Base-by-base conservation (phyloP, 2,888 invertebrate genomes). In the Auanema freiburgensis region DNA sequence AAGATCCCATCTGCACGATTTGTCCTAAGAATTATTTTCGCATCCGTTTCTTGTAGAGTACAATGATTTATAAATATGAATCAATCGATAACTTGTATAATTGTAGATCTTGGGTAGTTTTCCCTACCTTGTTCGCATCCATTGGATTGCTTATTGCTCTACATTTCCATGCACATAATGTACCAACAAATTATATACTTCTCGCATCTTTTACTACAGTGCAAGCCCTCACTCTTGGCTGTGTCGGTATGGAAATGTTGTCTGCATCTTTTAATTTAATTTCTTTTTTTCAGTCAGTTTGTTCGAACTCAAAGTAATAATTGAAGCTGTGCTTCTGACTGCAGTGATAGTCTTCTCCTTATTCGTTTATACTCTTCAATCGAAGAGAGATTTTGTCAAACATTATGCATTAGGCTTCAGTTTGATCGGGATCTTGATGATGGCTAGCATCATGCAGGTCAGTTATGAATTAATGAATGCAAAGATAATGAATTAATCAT, bases 331-430 rank as follows among this genome's bases (percentile, higher is more conserved):
- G 41, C 85, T 89, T 0, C 87, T 92, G 66, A 93, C 92, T 21
- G 60, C 65, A 21, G 55, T 72, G 1, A 70, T 74, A 42, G 74
- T 72, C 16, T 87, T 88, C 71, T 89, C 90, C 0, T 87, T 93
- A 59, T 92, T 92, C 0, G 83, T 89, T n/a, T 92, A 89, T 86
- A 92, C 92, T 0, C 89, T 92, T 75, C 92, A 92, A 87, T 90
- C 90, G 14, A 92, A 91, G 83, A 87, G 88, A 57, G 92, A 93
- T 85, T 92, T 92, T 86, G 90, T 91, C 12, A 89, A 90, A 82
- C 89, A 90, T 84, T 89, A 76, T 78, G 84, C 72, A 67, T 83
- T 85, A 16, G 75, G 85, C 66, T 85, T 85, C 77, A 82, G 86
- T 16, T 79, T 84, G 23, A 75, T 86, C 25, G 84, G 84, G 72